Evolutionary conservation across 2,888 invertebrate genomes (phyloP).

Genomic region (Heliconius ethilla): DNA sequence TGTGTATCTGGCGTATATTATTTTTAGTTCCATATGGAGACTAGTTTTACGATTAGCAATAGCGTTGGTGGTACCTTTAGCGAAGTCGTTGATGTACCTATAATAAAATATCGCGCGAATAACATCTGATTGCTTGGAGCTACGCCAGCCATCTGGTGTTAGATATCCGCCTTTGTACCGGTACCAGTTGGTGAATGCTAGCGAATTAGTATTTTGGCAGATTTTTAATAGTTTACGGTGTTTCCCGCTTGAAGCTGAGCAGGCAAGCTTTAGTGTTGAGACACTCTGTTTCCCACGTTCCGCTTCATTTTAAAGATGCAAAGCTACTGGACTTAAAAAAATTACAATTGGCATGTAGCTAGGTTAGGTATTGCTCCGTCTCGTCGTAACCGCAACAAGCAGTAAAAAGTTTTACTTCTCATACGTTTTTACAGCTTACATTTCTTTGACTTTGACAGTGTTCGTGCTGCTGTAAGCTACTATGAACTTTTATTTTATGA

Average conservation of each 20-base stretch:
- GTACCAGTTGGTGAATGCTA: neutral
- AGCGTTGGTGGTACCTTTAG: constrained; percentile 23
- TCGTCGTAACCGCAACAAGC: constrained; percentile 27
- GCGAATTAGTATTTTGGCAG: constrained; percentile 16
- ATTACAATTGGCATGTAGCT: too few species aligned
- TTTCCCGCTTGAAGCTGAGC: neutral
- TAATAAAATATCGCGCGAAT: constrained; percentile 44
- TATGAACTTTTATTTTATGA: constrained; percentile 14
- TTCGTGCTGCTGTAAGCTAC: neutral
- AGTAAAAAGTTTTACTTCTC: constrained; percentile 21
- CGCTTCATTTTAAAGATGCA: too few species aligned
- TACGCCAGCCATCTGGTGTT: constrained; percentile 45
- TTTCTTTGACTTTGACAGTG: constrained; percentile 41
- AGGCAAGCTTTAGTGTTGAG: neutral
- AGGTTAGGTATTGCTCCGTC: neutral
- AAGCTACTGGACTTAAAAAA: too few species aligned
- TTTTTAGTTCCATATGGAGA: constrained; percentile 31
- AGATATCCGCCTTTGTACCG: constrained; percentile 8
- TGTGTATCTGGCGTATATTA: constrained; percentile 27
- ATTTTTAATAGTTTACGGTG: neutral
- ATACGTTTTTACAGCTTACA: constrained; percentile 19
- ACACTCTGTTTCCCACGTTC: neutral
- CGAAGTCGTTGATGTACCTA: constrained; percentile 35
- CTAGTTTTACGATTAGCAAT: constrained; percentile 34
- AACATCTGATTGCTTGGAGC: constrained; percentile 47